A percentile compares a stretch with the other conserved stretches of the same genome.
These are phyloP conservation scores for Napeogenes sylphis DNA, from an alignment of 2,888 invertebrate species.

Conservation along the genomic window DNA sequence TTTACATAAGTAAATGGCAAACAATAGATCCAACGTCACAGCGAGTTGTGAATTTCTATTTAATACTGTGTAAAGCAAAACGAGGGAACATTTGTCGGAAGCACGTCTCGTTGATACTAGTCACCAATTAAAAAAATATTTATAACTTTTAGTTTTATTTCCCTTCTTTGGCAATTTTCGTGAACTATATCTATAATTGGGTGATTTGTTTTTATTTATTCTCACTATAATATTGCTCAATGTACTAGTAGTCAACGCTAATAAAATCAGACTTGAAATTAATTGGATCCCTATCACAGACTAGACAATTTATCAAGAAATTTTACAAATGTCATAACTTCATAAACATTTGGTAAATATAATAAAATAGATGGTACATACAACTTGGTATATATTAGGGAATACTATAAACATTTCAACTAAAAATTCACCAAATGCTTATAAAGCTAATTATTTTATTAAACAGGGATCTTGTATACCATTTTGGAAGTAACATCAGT, in stretches of 20 bases:
- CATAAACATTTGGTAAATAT: conserved; percentile 16
- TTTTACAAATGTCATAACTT: conserved; percentile 19
- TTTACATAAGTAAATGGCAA: conserved; percentile 75
- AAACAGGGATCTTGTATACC: conserved; percentile 1
- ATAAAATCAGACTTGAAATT: conserved; percentile 22
- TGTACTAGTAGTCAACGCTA: conserved; percentile 2
- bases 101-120: conserved; percentile 20
- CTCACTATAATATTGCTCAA: conserved; percentile 3
- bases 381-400: conserved; percentile 9
- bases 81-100: conserved; percentile 24
- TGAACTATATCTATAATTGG: not conserved
- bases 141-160: not conserved
- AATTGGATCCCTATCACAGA: conserved; percentile 58
- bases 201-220: not conserved
- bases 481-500: conserved; percentile 8
- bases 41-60: conserved; percentile 20
- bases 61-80: conserved; percentile 45
- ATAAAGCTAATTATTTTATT: conserved; percentile 3
- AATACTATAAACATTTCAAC: not conserved
- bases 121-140: conserved; percentile 4
- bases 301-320: conserved; percentile 46
- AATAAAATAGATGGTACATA: conserved; percentile 1
- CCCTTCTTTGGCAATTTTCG: conserved; percentile 6
- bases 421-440: conserved; percentile 4
- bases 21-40: conserved; percentile 54